phyloP scores from a whole-genome alignment of 2,797 vertebrate genomes.

The Liparis tanakae region DNA sequence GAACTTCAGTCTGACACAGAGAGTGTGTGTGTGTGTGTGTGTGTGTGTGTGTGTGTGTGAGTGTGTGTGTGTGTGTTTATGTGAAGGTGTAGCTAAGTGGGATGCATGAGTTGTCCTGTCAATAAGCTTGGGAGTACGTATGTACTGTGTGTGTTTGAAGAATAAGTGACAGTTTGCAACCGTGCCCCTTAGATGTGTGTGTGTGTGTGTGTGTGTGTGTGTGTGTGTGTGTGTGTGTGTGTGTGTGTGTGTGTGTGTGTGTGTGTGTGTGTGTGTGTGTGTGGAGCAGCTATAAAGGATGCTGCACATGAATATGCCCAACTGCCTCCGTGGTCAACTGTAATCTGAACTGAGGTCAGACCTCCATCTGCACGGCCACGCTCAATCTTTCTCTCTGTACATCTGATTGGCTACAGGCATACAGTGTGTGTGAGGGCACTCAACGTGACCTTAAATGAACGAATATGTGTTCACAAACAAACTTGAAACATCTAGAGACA shows the following conservation, averaged over 20 bases:
- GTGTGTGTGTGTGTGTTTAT: conserved; percentile 5
- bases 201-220: conserved; percentile 5
- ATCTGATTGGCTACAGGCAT: neutral
- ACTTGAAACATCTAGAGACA: conserved; percentile 9
- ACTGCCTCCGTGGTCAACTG: conserved; percentile 51
- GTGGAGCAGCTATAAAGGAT: conserved; percentile 50
- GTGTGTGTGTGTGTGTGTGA: conserved; percentile 15
- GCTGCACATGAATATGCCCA: conserved; percentile 47
- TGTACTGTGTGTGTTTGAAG: conserved; percentile 13
- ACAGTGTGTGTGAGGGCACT: neutral
- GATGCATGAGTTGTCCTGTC: conserved; percentile 29
- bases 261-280: conserved; percentile 9
- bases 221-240: conserved; percentile 8
- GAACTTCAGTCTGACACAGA: conserved; percentile 64
- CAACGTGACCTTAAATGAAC: neutral
- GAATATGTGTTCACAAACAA: conserved; percentile 6
- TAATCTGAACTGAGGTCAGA: conserved; percentile 41
- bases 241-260: conserved; percentile 5
- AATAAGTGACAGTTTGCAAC: neutral
- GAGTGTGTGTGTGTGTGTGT: conserved; percentile 24
- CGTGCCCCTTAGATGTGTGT: neutral
- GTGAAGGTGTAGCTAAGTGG: conserved; percentile 17
- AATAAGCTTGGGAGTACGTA: neutral
- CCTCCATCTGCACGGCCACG: conserved; percentile 33
- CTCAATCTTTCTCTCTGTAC: neutral